Conservation (phyloP, 2,888 invertebrate genomes). For the Synergus umbraculus region DNA sequence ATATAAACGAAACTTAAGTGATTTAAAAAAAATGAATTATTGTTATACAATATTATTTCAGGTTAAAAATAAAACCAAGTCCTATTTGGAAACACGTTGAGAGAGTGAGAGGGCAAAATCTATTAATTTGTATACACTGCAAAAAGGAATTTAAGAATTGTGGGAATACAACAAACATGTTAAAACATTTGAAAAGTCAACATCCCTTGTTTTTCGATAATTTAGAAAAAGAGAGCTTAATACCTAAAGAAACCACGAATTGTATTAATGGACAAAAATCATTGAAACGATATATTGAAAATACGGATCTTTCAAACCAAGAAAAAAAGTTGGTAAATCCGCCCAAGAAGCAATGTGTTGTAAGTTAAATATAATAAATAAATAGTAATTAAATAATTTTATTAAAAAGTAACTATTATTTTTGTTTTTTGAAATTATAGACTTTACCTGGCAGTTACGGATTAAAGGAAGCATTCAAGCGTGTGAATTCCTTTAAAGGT, state of each 20-base stretch:
- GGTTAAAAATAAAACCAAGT: no score
- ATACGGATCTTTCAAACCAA: neutral
- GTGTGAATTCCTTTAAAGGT: neutral
- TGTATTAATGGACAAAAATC: neutral
- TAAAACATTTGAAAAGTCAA: neutral
- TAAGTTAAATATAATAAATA: neutral
- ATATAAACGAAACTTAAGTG: no score
- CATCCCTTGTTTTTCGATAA: neutral
- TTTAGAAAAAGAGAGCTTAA: neutral
- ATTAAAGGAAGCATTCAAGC: neutral
- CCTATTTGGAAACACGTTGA: no score
- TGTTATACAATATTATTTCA: no score
- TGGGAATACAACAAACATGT: neutral
- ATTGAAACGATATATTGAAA: neutral
- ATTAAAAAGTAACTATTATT: neutral
- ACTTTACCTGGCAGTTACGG: neutral
- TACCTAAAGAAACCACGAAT: neutral
- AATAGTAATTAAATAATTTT: no score
- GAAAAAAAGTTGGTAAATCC: neutral
- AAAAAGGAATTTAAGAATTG: slow-evolving; percentile 25
- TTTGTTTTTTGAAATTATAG: neutral
- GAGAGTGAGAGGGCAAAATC: no score
- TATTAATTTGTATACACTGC: no score
- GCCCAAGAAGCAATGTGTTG: neutral
- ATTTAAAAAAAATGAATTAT: no score